Conservation (phyloP, 2,797 vertebrate species). For the Coregonus sp. region DNA sequence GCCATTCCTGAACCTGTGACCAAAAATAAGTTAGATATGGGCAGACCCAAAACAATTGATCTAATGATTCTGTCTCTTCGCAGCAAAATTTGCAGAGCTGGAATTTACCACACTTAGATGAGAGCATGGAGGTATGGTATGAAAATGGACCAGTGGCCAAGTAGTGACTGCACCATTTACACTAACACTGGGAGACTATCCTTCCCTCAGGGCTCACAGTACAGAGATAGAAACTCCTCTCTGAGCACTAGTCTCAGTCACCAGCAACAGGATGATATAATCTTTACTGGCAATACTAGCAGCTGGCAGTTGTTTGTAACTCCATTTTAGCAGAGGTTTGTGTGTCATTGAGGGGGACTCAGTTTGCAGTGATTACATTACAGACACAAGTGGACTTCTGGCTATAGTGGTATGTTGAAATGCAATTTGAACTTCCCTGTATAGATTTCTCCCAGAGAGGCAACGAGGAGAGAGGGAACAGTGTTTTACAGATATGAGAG, state of each 20-base stretch:
- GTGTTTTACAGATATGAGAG: neutral
- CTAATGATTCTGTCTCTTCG: too few relatives aligned
- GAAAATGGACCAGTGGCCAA: constrained; percentile 1
- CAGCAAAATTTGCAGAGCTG: too few relatives aligned
- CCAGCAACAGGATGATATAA: neutral
- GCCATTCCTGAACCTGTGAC: too few relatives aligned
- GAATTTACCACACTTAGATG: too few relatives aligned
- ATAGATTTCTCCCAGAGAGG: constrained; percentile 8
- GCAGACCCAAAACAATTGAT: too few relatives aligned
- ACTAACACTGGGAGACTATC: neutral
- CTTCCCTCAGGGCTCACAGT: neutral
- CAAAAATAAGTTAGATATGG: too few relatives aligned
- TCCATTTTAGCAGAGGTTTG: constrained; percentile 24
- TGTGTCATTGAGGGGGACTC: constrained; percentile 8
- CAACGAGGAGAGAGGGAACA: constrained; percentile 9
- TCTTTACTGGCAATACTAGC: constrained; percentile 26
- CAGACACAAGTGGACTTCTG: constrained; percentile 21
- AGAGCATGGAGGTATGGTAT: neutral
- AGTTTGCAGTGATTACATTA: constrained; percentile 33
- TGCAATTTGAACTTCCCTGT: constrained; percentile 29
- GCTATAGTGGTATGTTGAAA: constrained; percentile 32
- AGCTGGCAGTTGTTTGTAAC: constrained; percentile 8
- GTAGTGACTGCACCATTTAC: constrained; percentile 14
- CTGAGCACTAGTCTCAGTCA: neutral
- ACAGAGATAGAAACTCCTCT: neutral